Conservation (phyloP, 2,888 invertebrate genomes). For the Venusia cambrica region DNA sequence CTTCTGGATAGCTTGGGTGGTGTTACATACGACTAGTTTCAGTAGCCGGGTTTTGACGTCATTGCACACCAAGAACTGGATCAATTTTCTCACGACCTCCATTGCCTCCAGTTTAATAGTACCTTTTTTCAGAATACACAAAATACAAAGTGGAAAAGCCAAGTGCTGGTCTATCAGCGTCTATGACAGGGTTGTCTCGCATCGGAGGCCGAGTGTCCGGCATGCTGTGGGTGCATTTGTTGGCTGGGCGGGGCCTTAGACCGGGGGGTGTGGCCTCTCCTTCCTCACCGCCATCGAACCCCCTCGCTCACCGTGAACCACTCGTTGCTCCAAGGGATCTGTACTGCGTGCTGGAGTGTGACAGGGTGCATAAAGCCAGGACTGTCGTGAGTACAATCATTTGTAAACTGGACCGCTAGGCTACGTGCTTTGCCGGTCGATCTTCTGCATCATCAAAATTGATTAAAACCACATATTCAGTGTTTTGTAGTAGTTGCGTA, state of each 20-base stretch:
- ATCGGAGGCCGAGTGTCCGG: constrained; percentile 85
- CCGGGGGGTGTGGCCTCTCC: constrained; percentile 86
- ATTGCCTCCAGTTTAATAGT: too few species aligned
- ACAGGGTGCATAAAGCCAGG: constrained; percentile 96
- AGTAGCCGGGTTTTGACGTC: too few species aligned
- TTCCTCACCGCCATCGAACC: constrained; percentile 85
- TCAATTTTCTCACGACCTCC: too few species aligned
- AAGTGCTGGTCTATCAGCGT: constrained; percentile 79
- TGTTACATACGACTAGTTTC: too few species aligned
- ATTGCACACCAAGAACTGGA: too few species aligned
- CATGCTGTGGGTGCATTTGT: constrained; percentile 93
- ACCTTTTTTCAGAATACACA: constrained; percentile 91
- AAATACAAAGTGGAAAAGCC: constrained; percentile 94
- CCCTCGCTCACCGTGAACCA: constrained; percentile 69
- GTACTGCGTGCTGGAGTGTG: constrained; percentile 98
- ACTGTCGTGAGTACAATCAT: constrained; percentile 94
- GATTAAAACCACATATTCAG: too few species aligned
- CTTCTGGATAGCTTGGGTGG: too few species aligned
- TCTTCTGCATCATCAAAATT: too few species aligned
- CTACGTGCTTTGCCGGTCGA: too few species aligned
- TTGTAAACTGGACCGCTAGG: too few species aligned
- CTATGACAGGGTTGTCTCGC: constrained; percentile 77
- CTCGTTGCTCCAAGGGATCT: constrained; percentile 86
- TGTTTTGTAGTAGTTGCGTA: too few species aligned
- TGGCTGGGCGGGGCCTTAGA: constrained; percentile 93